Evolutionary conservation across 2,797 vertebrate species (phyloP).

Genomic region (Telmatherina bonti): DNA sequence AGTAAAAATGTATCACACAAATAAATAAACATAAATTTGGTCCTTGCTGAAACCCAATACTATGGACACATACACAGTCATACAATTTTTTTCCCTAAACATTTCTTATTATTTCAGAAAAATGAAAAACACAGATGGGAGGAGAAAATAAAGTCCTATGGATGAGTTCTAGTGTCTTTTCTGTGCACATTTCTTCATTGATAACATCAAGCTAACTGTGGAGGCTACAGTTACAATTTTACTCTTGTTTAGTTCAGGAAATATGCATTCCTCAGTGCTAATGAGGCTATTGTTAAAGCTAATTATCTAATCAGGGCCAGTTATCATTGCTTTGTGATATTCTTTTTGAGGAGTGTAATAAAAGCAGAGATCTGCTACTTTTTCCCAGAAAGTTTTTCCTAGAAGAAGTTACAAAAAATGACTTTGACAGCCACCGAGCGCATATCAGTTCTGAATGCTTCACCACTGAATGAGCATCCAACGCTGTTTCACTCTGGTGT

Average conservation of each 20-base stretch:
- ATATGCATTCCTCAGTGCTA: conserved; percentile 43
- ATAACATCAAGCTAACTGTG: conserved; percentile 18
- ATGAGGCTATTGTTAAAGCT: conserved; percentile 39
- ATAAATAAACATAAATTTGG: not conserved
- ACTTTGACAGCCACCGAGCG: conserved; percentile 26
- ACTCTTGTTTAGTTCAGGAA: conserved; percentile 34
- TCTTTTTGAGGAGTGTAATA: conserved; percentile 28
- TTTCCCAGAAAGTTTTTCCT: conserved; percentile 6
- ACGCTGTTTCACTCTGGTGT: conserved; percentile 10
- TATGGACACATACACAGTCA: not conserved
- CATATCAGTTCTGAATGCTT: conserved; percentile 6
- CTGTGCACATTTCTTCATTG: conserved; percentile 23
- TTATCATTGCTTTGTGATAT: conserved; percentile 17
- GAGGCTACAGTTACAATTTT: conserved; percentile 10
- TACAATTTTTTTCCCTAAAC: not conserved
- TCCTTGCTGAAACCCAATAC: not conserved
- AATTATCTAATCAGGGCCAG: conserved; percentile 32
- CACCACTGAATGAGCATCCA: conserved; percentile 5
- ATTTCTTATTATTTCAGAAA: conserved; percentile 12
- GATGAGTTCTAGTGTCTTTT: not conserved
- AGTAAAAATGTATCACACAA: not conserved
- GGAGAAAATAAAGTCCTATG: not conserved
- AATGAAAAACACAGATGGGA: conserved; percentile 14
- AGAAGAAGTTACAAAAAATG: conserved; percentile 3
- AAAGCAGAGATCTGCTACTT: conserved; percentile 17